A percentile compares a stretch with the other conserved stretches of the same genome.
Conservation (phyloP, 1,140 invertebrate genomes). For the Psix sp. region DNA sequence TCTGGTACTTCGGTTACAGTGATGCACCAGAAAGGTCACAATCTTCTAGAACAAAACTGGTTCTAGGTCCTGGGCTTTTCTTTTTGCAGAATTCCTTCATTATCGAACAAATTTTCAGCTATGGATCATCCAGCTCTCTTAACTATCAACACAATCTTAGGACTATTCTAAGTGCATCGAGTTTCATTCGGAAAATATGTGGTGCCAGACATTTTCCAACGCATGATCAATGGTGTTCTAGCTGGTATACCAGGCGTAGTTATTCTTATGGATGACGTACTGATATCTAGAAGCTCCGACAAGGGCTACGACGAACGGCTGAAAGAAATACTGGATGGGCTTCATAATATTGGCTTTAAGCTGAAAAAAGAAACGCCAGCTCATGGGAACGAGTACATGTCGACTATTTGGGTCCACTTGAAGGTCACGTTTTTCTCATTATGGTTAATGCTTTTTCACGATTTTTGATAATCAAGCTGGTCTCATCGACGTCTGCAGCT, state of each 20-base stretch:
- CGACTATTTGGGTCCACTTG: neutral
- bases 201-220: constrained; percentile 71
- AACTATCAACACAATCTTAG: constrained; percentile 67
- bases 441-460: too few species aligned
- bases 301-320: neutral
- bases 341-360: neutral
- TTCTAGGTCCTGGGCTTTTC: neutral
- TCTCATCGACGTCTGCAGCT: too few species aligned
- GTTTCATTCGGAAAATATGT: constrained; percentile 75
- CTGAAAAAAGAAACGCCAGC: neutral
- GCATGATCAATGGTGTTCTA: constrained; percentile 62
- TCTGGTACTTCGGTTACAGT: constrained; percentile 22
- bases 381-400: too few species aligned
- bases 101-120: neutral
- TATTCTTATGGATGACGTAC: constrained; percentile 7
- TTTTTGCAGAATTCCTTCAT: too few species aligned
- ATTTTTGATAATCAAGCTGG: too few species aligned
- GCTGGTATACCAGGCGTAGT: constrained; percentile 57
- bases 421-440: neutral
- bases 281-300: neutral
- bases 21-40: constrained; percentile 13
- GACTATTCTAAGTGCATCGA: constrained; percentile 73
- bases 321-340: neutral
- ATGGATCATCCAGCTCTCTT: constrained; percentile 6
- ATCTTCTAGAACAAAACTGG: constrained; percentile 10